Base-by-base conservation (phyloP, 2,113 vertebrate species). In the Podarcis cretensis region DNA sequence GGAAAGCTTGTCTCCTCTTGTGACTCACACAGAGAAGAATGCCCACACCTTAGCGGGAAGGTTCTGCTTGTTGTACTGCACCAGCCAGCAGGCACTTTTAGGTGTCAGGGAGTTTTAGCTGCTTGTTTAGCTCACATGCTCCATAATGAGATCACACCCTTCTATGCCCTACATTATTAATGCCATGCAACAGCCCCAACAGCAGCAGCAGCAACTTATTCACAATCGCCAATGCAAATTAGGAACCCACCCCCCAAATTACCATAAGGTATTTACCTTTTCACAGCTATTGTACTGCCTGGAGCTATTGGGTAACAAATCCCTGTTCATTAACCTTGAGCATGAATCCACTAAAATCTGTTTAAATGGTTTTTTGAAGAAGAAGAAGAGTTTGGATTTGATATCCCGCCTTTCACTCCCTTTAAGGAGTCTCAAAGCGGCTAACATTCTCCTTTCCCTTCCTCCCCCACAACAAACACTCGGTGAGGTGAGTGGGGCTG, bases 1-100 rank as follows among this genome's bases (percentile, higher is more conserved):
- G 57, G 76, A 59, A 87, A 87, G n/a, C 25, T 40, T 32, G 40
- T 37, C 23, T 87, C 48, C n/a, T 35, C 40, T 57, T 76, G 14
- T 88, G 81, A 83, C n/a, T 83, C 80, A 83, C 10, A 2, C 71
- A 25, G 6, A 88, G n/a, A 40, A 65, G 71, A 83, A 83, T 48
- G 81, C 13, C 71, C 87, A 88, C 80, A 54, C 30, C 57, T 88
- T 63, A 48, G 18, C 25, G 37, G 57, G 63, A 83, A 37, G 25
- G 27, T 40, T 48, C 71, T 66, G 48, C 43, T 85, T 85, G n/a
- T 75, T 66, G 57, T 48, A 66, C 21, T 63, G 23, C 35, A 48
- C 54, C 37, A 86, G 57, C 27, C 37, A 66, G 27, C 30, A 79
- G 10, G 48, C 13, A 66, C 1, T 54, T 48, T 40, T 35, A 79